A percentile compares a stretch with the other conserved stretches of the same genome.
These are phyloP conservation scores for Drosophila peninsularis DNA, from an alignment of 2,888 invertebrate species.

Conservation along the genomic window DNA sequence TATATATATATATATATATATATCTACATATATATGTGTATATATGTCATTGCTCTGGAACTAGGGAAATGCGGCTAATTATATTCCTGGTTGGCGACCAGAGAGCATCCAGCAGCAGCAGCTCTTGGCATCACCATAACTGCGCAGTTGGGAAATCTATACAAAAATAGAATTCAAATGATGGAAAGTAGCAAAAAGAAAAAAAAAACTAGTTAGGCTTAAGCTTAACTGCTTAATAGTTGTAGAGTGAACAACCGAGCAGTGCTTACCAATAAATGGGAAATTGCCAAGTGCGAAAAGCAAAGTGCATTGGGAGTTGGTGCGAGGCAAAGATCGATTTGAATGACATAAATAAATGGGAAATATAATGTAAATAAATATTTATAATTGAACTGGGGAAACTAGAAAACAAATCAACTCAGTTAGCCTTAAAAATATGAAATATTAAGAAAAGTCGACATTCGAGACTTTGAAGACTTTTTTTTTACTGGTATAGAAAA, in stretches of 20 bases:
- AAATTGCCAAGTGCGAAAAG: background rate
- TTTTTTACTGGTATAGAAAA: no score
- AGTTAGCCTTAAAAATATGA: no score
- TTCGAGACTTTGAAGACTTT: no score
- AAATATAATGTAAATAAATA: background rate
- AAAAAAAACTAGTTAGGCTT: background rate
- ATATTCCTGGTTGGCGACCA: background rate
- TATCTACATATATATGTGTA: background rate
- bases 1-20: background rate
- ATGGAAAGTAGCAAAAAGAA: background rate
- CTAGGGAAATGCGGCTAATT: slow-evolving; percentile 7
- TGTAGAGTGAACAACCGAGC: background rate
- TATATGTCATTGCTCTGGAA: background rate
- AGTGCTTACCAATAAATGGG: background rate
- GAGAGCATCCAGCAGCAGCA: background rate
- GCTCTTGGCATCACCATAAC: background rate
- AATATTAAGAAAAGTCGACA: no score
- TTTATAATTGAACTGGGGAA: background rate
- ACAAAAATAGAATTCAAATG: slow-evolving; percentile 2
- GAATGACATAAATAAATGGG: background rate
- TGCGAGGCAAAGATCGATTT: background rate
- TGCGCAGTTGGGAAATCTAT: slow-evolving; percentile 8
- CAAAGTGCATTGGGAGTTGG: background rate
- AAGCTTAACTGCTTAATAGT: background rate
- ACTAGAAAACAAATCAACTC: no score